Evolutionary conservation across 2,797 vertebrate species (phyloP).

Genomic region (Typhlichthys eigenmanni): DNA sequence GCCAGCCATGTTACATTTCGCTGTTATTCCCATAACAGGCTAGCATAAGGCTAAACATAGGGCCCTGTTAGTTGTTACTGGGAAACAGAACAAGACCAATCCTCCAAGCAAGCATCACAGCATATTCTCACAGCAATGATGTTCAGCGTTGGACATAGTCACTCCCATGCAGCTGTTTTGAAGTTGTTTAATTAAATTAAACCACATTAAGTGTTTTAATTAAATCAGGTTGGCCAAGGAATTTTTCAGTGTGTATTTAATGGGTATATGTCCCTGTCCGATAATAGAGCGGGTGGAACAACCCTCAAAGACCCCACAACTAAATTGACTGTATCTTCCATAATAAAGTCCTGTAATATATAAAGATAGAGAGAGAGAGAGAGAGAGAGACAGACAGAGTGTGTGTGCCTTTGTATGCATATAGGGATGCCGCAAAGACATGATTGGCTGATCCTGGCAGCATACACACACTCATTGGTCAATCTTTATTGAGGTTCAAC

Average conservation of each 20-base stretch:
- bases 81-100: slow-evolving; percentile 3
- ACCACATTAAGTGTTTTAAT: slow-evolving; percentile 46
- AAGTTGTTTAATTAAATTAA: slow-evolving; percentile 1
- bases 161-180: slow-evolving; percentile 3
- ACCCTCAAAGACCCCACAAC: slow-evolving; percentile 5
- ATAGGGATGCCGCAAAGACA: too few relatives aligned
- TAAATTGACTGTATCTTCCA: too few relatives aligned
- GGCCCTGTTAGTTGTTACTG: too few relatives aligned
- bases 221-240: slow-evolving; percentile 38
- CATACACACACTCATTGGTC: slow-evolving; percentile 39
- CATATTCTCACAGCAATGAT: neutral
- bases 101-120: slow-evolving; percentile 14
- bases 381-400: slow-evolving; percentile 2
- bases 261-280: neutral
- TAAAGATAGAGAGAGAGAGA: neutral
- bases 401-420: slow-evolving; percentile 9
- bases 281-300: neutral
- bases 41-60: too few relatives aligned
- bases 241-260: slow-evolving; percentile 2
- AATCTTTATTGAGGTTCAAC: slow-evolving; percentile 10
- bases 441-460: slow-evolving; percentile 38
- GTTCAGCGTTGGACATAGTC: slow-evolving; percentile 1
- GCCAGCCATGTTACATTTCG: slow-evolving; percentile 26
- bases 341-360: too few relatives aligned
- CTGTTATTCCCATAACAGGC: slow-evolving; percentile 3